Base-by-base conservation (phyloP, 2,113 vertebrate species). In the Panthera tigris region DNA sequence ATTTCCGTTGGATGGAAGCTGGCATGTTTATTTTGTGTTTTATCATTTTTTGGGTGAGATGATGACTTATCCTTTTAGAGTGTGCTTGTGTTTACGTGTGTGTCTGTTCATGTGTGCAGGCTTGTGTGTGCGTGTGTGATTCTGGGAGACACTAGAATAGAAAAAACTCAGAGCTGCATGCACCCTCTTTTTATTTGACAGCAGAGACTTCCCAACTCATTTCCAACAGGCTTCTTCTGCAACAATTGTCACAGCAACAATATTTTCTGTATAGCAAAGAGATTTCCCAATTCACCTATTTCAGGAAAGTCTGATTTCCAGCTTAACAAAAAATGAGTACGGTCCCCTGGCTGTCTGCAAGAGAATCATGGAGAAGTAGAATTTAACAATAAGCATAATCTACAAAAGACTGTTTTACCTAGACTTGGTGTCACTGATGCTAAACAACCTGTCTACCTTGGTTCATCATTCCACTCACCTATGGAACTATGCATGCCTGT, bases 251-350 rank as follows among this genome's bases (percentile, higher is more conserved):
- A 95, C 41, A 95, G 52, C 66, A 91, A 79, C 55, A 92, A 39
- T 92, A 92, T 84, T 96, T 96, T 83, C 90, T 83, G 13, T 88
- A 71, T 9, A 90, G 79, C 50, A 90, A 65, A 80, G 89, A 52
- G 90, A 97, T 96, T 94, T 96, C 94, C 94, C 92, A 94, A 19
- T 73, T 92, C 80, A 84, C 74, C 76, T 96, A 41, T 95, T 94
- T 89, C 41, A 84, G 83, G 68, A 66, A 91, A 95, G 68, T 68
- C 61, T 94, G 69, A 96, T 88, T 92, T 97, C 79, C 86, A 78
- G 69, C 8, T 63, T 94, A 95, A 87, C 4, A 36, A 66, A 89
- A 94, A 95, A 65, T 33, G 21, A 95, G 36, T 41, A 57, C 19
- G 14, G 19, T 71, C 55, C 82, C 33, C 4, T 85, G 21, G 50